Evolutionary conservation across 1,140 invertebrate species (phyloP), one percentile per base, ranked within the genome.

Genomic region (Calephelis nemesis): DNA sequence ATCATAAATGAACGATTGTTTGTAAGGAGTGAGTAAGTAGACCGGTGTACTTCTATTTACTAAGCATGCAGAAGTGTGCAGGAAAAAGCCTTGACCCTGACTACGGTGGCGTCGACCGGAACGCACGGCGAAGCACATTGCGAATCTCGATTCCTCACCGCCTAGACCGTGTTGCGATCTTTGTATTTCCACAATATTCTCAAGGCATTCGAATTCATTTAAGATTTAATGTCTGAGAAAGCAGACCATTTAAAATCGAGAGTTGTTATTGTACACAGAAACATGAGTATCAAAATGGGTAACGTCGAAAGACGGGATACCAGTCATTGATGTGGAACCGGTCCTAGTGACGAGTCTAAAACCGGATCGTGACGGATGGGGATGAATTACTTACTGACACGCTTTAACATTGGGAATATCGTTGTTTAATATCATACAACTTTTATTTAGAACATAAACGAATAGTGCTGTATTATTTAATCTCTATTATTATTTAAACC

Each of bases 1-100:
- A n/a, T 8, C 13, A 52, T 9, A 19, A 52, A 19, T 30, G 39
- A 39, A 19, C 19, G 30, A 39, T 60, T 58, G 30, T 58, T 58
- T 30, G 11, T 45, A n/a, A 45, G 30, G 30, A 42, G 10, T n/a
- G 12, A 62, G 62, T 47, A 30, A 78, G 77, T 65, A 80, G 79
- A 73, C 76, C 67, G 73, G 66, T 71, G 74, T 71, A 75, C 75
- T 66, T 68, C 71, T 77, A 73, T 74, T 72, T 81, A 90, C 84
- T 73, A 88, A 85, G 87, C 82, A 79, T 72, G 78, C 84, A 87
- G 84, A 76, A 86, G 79, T 79, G 82, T 81, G 83, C 83, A 88
- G 85, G 82, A 88, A 83, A 78, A 87, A 87, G 84, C 88, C 88
- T 91, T 91, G 88, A 91, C 87, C 88, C 88, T 91, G 87, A 85